A percentile compares a stretch with the other conserved stretches of the same genome.
Conservation (phyloP, 2,888 invertebrate species). For the Tachystola acroxantha region DNA sequence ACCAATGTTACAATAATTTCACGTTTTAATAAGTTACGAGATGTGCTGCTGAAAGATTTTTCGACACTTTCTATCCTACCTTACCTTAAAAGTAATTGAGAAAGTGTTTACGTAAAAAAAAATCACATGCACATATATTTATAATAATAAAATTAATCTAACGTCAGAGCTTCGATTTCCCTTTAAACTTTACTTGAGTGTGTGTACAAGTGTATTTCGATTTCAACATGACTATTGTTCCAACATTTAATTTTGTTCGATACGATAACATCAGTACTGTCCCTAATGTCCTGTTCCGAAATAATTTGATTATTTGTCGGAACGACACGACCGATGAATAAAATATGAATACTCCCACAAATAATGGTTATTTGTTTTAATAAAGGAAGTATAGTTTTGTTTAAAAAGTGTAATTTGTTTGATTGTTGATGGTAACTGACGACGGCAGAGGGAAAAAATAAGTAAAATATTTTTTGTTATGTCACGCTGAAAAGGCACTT, state of each 20-base stretch:
- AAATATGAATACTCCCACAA: constrained; percentile 23
- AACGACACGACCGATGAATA: constrained; percentile 31
- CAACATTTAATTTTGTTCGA: constrained; percentile 40
- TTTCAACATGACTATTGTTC: constrained; percentile 12
- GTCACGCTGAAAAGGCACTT: background rate
- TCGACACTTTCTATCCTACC: too few relatives aligned
- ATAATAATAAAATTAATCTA: too few relatives aligned
- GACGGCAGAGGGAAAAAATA: background rate
- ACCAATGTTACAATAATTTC: too few relatives aligned
- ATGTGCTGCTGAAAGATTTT: too few relatives aligned
- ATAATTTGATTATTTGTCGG: constrained; percentile 43
- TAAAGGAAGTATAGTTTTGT: constrained; percentile 26
- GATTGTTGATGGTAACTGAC: background rate
- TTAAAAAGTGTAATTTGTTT: constrained; percentile 23
- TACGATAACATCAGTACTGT: constrained; percentile 36
- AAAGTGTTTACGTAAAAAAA: too few relatives aligned
- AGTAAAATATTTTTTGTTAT: background rate
- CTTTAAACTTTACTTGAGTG: too few relatives aligned
- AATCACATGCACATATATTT: too few relatives aligned
- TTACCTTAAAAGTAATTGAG: too few relatives aligned
- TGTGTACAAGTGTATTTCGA: constrained; percentile 4
- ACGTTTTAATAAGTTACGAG: too few relatives aligned
- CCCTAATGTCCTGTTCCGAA: constrained; percentile 28
- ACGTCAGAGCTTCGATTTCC: too few relatives aligned
- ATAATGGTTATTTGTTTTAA: constrained; percentile 46